Percentiles rank a stretch among this genome's conserved stretches.
These are phyloP conservation scores for Peromyscus californicus DNA, from an alignment of 2,113 vertebrate genomes.

Conservation along the genomic window DNA sequence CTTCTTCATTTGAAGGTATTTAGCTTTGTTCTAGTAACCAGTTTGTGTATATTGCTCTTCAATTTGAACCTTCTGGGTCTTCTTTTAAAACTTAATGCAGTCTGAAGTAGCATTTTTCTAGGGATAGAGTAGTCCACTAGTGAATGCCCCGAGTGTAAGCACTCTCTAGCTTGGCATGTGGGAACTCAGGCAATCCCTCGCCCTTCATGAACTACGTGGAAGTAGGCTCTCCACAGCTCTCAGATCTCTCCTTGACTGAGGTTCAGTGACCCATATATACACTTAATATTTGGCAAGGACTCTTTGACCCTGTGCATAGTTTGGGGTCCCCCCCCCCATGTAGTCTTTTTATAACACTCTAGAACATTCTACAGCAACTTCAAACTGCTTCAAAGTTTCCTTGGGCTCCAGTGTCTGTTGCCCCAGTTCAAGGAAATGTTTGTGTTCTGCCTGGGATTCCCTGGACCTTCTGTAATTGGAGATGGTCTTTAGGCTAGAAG, in stretches of 20 bases:
- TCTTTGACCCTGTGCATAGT: not conserved
- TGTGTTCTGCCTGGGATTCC: slow-evolving; percentile 2
- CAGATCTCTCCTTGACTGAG: not conserved
- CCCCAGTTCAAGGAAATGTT: slow-evolving; percentile 24
- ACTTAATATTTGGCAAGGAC: slow-evolving; percentile 1
- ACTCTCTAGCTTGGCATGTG: not conserved
- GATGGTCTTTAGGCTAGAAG: not conserved
- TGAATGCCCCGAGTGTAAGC: not conserved
- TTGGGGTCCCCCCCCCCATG: not conserved
- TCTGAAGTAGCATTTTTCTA: slow-evolving; percentile 23
- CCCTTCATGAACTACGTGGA: not conserved
- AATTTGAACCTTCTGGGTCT: slow-evolving; percentile 41
- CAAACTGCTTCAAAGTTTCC: not conserved
- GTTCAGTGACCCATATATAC: not conserved
- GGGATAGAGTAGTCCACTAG: not conserved
- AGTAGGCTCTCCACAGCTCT: not conserved
- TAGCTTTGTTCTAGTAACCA: not conserved
- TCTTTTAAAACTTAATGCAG: slow-evolving; percentile 15
- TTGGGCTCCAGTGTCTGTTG: not conserved
- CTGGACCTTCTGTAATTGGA: not conserved
- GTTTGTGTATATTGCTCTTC: slow-evolving; percentile 37
- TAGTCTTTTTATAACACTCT: not conserved
- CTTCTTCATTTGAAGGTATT: not conserved
- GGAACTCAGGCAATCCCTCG: not conserved
- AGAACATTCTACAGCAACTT: slow-evolving; percentile 8